Conservation (phyloP, 2,113 vertebrate genomes). For the Myiagra hebetior region DNA sequence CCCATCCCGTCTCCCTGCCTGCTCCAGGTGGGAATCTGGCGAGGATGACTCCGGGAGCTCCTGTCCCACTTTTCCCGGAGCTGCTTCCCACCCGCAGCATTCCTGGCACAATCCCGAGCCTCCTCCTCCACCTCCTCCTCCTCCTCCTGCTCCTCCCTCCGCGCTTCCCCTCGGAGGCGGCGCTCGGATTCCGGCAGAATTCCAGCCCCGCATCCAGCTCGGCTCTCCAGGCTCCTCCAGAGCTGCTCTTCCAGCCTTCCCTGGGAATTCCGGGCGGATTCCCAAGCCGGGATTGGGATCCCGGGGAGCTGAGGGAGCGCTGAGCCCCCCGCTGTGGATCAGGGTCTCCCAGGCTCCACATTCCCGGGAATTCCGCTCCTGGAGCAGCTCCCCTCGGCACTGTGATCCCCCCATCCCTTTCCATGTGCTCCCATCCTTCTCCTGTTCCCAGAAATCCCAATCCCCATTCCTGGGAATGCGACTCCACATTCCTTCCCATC, state of each 20-base stretch:
- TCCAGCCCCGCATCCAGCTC: background rate
- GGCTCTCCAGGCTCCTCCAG: background rate
- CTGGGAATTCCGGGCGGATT: accelerated
- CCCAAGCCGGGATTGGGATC: background rate
- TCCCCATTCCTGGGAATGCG: background rate
- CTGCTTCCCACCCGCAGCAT: background rate
- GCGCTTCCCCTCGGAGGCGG: background rate
- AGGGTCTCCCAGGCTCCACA: accelerated
- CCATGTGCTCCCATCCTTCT: too few relatives aligned
- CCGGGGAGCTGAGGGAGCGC: background rate
- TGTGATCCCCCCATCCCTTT: background rate
- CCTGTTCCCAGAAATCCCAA: accelerated
- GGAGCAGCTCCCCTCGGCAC: background rate
- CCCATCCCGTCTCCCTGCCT: background rate
- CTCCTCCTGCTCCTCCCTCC: background rate
- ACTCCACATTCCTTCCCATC: background rate
- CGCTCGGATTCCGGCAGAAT: background rate
- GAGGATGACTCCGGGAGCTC: background rate
- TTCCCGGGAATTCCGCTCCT: background rate
- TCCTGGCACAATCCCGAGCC: background rate
- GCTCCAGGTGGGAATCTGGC: background rate
- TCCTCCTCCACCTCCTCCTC: background rate
- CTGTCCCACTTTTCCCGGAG: background rate
- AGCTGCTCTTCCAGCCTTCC: background rate
- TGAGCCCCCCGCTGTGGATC: accelerated